Evolutionary conservation across 2,113 vertebrate species (phyloP), one percentile per base, ranked within the genome.

Genomic region (Solenodon paradoxus): DNA sequence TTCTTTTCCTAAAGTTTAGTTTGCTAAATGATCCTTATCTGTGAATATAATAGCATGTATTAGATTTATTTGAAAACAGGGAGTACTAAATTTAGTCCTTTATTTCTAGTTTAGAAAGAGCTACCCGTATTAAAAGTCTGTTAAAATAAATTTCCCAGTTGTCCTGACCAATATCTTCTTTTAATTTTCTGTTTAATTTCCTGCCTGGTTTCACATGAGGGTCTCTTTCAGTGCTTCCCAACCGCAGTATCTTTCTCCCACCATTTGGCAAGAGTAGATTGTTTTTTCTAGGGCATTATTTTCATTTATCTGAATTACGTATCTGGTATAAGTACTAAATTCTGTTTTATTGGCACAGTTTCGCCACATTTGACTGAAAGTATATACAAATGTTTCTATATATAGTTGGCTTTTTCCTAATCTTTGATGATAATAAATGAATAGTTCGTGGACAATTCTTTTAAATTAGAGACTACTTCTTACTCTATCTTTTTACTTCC

Each of bases 181-280:
- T 95, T 80, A 93, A 93, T 88, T 85, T 95, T n/a, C 51, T 28
- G 74, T 93, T 93, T 88, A 96, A 80, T 85, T 93, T 95, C 88
- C 64, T 88, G 45, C 82, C 49, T 53, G 47, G 82, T 79, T 96
- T 95, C 64, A 74, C 64, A 88, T 16, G 22, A 92, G 7, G 19
- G 53, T 90, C 49, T 95, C 59, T 85, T 88, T 88, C 28, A 84
- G 17, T 80, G 57, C 42, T 79, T 16, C 15, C 38, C 49, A 74
- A 84, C 38, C 51, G 26, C 17, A 68, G 40, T 81, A 92, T 94
- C 11, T 92, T 96, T 92, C 24, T 90, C 42, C 38, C 49, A 69
- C 40, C 38, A 74, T n/a, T 35, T 69, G 32, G 22, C 5, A 40
- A 96, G 49, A 95, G 8, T n/a, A 79, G n/a, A 75, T 83, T 75